Base-by-base conservation (phyloP, 2,888 invertebrate genomes). In the Linnaemya vulpina region DNA sequence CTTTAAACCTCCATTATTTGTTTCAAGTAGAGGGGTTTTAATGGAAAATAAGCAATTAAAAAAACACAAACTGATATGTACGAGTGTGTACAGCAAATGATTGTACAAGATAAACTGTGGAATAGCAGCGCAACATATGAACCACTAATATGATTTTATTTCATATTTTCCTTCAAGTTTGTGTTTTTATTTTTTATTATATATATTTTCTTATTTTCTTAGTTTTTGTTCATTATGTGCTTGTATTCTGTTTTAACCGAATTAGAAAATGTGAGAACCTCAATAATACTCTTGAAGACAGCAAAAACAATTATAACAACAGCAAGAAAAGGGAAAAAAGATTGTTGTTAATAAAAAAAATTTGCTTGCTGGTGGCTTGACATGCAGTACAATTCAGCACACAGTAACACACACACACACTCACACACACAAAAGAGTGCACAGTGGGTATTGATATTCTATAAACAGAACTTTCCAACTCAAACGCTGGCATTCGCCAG, bases 251-350 rank as follows among this genome's bases (percentile, higher is more conserved):
- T 71, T 71, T 76, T 70, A 71, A 51, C 40, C 82, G 63, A 78
- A 67, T 85, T 85, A 75, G 82, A 84, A 84, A 84, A 77, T 84
- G 81, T 84, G 84, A 77, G 80, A 85, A 85, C 81, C 74, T 81
- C n/a, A n/a, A n/a, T 77, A 70, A 75, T 78, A 74, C 40, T 58
- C 49, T 65, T 60, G 38, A 79, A 68, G 60, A 62, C 49, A 40
- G 17, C 38, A 35, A 51, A 58, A 62, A 60, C 35, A 46, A 53
- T 55, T 30, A 71, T n/a, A 60, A 35, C 35, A 79, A 11, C 40
- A 80, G 35, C 25, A 65, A 35, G 1, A 62, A n/a, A 4, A 71
- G 58, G n/a, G n/a, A 35, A 22, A 22, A 71, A 25, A 5, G 71
- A 58, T 17, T 62, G 46, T 46, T 68, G 49, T 38, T 68, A 40